A percentile compares a stretch with the other conserved stretches of the same genome.
These are phyloP conservation scores for Perdita meconis DNA, from an alignment of 2,888 invertebrate species.

Conservation along the genomic window DNA sequence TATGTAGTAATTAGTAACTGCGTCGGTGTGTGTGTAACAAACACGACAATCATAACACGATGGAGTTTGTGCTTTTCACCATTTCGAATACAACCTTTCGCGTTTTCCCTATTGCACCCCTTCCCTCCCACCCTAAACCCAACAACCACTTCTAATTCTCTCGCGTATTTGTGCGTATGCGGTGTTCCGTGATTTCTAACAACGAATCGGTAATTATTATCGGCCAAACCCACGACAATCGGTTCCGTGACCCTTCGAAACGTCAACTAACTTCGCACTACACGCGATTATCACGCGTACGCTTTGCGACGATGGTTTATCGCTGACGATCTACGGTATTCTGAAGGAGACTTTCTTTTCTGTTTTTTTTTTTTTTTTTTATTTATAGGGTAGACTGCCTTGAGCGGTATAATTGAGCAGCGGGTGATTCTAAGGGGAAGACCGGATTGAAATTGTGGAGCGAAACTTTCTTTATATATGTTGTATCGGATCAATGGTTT, in stretches of 20 bases:
- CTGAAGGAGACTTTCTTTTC: no score
- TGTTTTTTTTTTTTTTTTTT: constrained; percentile 27
- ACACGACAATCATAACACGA: constrained; percentile 48
- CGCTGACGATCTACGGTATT: constrained; percentile 73
- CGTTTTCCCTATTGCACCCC: constrained; percentile 14
- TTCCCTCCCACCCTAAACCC: no score
- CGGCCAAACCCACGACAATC: constrained; percentile 13
- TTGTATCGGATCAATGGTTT: no score
- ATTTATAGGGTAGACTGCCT: constrained; percentile 31
- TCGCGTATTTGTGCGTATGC: constrained; percentile 40
- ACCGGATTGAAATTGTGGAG: no score
- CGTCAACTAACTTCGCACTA: constrained; percentile 74
- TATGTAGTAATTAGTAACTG: constrained; percentile 36
- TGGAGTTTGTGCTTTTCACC: constrained; percentile 41
- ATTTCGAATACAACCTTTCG: constrained; percentile 76
- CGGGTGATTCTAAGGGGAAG: no score
- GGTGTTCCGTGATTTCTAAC: constrained; percentile 66
- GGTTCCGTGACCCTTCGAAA: constrained; percentile 54
- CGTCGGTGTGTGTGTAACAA: constrained; percentile 39
- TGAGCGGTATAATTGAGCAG: no score
- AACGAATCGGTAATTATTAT: constrained; percentile 70
- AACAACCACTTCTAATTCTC: constrained; percentile 1
- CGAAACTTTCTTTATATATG: no score
- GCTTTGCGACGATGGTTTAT: constrained; percentile 69
- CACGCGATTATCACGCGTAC: constrained; percentile 63